Percentiles rank a stretch among this genome's conserved stretches.
phyloP scores from a whole-genome alignment of 2,113 vertebrate species.

The Mirounga angustirostris region DNA sequence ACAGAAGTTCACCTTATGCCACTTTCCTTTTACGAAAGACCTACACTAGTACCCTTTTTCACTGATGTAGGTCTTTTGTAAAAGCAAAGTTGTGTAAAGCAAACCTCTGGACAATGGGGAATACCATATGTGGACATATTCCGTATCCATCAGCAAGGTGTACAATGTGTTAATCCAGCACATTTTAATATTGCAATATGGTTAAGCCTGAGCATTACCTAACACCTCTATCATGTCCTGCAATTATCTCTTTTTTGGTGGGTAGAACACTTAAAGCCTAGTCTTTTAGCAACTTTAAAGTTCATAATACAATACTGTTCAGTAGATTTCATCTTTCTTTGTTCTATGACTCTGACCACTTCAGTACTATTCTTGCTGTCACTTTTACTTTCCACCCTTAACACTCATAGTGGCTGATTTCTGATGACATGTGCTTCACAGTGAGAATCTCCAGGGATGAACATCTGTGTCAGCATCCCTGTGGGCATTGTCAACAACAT shows the following conservation, averaged over 20 bases:
- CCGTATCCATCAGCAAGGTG: not conserved
- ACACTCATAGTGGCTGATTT: not conserved
- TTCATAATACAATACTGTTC: not conserved
- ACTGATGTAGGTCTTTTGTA: not conserved
- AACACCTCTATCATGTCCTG: not conserved
- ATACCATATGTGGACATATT: not conserved
- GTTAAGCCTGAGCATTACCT: not conserved
- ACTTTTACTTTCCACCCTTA: not conserved
- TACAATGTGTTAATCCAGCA: not conserved
- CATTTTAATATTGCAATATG: not conserved
- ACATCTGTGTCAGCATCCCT: not conserved
- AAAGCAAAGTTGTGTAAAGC: not conserved
- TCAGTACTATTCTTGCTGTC: not conserved
- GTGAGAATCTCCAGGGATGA: not conserved
- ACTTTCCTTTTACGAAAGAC: not conserved
- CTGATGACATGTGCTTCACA: not conserved
- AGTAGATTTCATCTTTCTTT: not conserved
- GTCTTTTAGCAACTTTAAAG: not conserved
- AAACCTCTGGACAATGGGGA: not conserved
- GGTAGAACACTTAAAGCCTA: not conserved
- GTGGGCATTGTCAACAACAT: accelerated
- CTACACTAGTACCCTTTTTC: not conserved
- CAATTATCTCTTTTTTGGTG: not conserved
- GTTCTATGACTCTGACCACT: not conserved
- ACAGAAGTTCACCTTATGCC: not conserved